A percentile compares a stretch with the other conserved stretches of the same genome.
These are phyloP conservation scores for Euplexia lucipara DNA, from an alignment of 2,888 invertebrate genomes.

Conservation along the genomic window DNA sequence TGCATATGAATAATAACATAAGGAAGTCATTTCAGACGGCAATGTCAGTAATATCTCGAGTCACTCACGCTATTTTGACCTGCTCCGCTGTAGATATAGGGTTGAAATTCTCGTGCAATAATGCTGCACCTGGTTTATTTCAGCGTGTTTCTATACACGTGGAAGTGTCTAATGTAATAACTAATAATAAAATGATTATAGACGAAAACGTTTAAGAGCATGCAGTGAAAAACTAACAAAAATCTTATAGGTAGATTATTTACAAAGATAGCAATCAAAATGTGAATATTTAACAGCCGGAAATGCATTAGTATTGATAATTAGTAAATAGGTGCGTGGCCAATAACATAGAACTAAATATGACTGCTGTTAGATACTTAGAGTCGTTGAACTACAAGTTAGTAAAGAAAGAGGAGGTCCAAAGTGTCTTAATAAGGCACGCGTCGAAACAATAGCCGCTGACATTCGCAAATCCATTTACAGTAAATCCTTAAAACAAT, in stretches of 20 bases:
- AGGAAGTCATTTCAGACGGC: conserved; percentile 57
- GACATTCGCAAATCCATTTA: conserved; percentile 22
- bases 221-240: background rate
- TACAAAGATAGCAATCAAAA: background rate
- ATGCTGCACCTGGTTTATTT: conserved; percentile 43
- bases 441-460: conserved; percentile 40
- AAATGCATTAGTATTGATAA: conserved; percentile 23
- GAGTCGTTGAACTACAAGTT: conserved; percentile 23
- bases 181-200: conserved; percentile 43
- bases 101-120: conserved; percentile 40
- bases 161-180: conserved; percentile 38
- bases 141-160: conserved; percentile 48
- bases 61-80: conserved; percentile 34
- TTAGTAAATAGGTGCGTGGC: conserved; percentile 20
- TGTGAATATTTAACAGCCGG: conserved; percentile 5
- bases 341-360: conserved; percentile 20
- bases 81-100: conserved; percentile 21
- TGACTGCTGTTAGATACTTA: conserved; percentile 8
- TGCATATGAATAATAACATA: conserved; percentile 49
- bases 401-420: conserved; percentile 4
- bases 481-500: conserved; percentile 72
- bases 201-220: conserved; percentile 21
- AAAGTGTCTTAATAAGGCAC: conserved; percentile 16
- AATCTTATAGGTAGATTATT: background rate
- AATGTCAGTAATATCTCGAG: conserved; percentile 46